Evolutionary conservation across 2,797 vertebrate species (phyloP).

Genomic region (Typhlichthys eigenmanni): DNA sequence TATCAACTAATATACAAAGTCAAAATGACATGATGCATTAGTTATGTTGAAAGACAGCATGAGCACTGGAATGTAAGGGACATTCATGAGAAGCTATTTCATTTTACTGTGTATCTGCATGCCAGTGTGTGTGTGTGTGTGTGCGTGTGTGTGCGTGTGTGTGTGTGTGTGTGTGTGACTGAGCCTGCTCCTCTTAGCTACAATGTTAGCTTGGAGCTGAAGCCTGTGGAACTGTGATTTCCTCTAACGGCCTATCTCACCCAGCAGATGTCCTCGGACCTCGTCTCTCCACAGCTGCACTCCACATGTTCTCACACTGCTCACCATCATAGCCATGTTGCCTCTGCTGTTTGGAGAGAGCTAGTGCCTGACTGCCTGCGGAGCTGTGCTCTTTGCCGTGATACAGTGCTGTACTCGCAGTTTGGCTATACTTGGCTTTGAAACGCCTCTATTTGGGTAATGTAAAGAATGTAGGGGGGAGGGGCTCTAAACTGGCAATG

Average conservation of each 20-base stretch:
- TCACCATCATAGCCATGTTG: slow-evolving; percentile 47
- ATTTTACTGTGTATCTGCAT: slow-evolving; percentile 17
- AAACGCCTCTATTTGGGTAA: slow-evolving; percentile 63
- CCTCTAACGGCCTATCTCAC: slow-evolving; percentile 63
- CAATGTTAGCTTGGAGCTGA: slow-evolving; percentile 51
- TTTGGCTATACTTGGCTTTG: slow-evolving; percentile 62
- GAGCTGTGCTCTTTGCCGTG: neutral
- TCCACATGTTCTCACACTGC: slow-evolving; percentile 73
- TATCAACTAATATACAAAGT: neutral
- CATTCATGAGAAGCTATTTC: slow-evolving; percentile 23
- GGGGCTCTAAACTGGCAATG: slow-evolving; percentile 63
- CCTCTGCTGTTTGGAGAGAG: slow-evolving; percentile 46
- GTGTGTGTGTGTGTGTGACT: neutral
- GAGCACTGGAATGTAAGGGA: neutral
- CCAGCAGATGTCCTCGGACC: slow-evolving; percentile 65
- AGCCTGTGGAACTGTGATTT: slow-evolving; percentile 57
- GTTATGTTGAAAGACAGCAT: neutral
- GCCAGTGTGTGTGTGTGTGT: slow-evolving; percentile 2
- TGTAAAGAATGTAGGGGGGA: slow-evolving; percentile 60
- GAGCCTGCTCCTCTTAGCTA: slow-evolving; percentile 23
- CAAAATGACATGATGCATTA: neutral
- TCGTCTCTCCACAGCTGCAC: slow-evolving; percentile 72
- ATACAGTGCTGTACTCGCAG: slow-evolving; percentile 22
- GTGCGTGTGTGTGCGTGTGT: slow-evolving; percentile 1
- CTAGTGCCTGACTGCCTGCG: slow-evolving; percentile 21